Base-by-base conservation (phyloP, 2,888 invertebrate genomes). In the Acleris laterana region DNA sequence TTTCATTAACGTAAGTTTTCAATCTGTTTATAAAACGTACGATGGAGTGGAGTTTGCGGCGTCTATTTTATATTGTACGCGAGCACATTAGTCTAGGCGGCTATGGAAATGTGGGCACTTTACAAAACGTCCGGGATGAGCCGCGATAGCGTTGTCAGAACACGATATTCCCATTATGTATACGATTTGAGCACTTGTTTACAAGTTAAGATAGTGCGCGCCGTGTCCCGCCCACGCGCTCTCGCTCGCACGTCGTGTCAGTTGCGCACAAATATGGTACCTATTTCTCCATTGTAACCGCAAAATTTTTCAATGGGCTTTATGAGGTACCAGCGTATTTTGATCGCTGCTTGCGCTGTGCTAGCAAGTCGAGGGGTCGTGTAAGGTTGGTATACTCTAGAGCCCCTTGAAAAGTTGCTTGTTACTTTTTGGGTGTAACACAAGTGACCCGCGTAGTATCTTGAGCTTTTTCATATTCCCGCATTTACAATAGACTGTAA, bases 91-190 rank as follows among this genome's bases (percentile, higher is more conserved):
- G 75, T 74, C 74, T 74, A 74, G 81, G 78, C 85, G 82, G 81
- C 81, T 81, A 76, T 79, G 87, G 84, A 85, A 86, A 83, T 86
- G 87, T 83, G 87, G 85, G 87, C 91, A 90, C 91, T 92, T 90
- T 90, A 91, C 90, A 90, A 90, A 92, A 87, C 89, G 92, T 89
- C 89, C 90, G 86, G 90, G 90, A 90, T 88, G 93, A 90, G 89
- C 84, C 87, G 90, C 88, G 91, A 92, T 92, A 91, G 87, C 90
- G 89, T 89, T 90, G 90, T 90, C 90, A 88, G 90, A 91, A 93
- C 92, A 93, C 90, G 92, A 91, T 92, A 92, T 92, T 92, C 90
- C 92, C 93, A 93, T 93, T 92, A 93, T 89, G 92, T 92, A 92
- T 93, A 93, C 92, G 91, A 93, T 92, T 91, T 90, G 90, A 93